phyloP scores from a whole-genome alignment of 1,140 invertebrate species.

The Drosophila virilis region DNA sequence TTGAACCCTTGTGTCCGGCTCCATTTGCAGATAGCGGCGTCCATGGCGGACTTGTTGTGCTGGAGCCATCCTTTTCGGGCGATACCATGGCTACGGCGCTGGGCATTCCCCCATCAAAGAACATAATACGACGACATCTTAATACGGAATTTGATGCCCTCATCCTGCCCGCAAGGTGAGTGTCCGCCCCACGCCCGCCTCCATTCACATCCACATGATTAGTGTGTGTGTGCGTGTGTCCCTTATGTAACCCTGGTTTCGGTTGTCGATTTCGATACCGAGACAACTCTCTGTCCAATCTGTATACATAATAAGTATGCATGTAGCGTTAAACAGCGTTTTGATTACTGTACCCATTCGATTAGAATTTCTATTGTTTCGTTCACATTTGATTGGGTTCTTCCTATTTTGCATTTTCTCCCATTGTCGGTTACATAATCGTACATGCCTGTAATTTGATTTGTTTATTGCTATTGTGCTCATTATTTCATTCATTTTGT shows the following conservation, averaged over 20 bases:
- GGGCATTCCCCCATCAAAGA: constrained; percentile 96
- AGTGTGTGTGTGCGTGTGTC: constrained; percentile 25
- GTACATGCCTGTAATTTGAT: constrained; percentile 26
- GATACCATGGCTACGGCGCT: constrained; percentile 97
- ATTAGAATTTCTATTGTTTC: constrained; percentile 46
- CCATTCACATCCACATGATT: constrained; percentile 9
- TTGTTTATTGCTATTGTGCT: constrained; percentile 20
- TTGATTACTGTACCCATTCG: constrained; percentile 65
- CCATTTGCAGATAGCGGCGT: constrained; percentile 92
- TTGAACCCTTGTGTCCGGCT: not conserved
- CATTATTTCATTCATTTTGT: constrained; percentile 20
- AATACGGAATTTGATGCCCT: constrained; percentile 95
- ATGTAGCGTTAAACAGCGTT: constrained; percentile 76
- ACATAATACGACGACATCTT: constrained; percentile 95
- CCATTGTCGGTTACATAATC: constrained; percentile 23
- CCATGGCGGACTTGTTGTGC: constrained; percentile 95
- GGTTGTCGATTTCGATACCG: constrained; percentile 30
- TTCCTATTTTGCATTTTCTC: constrained; percentile 22
- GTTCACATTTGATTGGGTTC: constrained; percentile 41
- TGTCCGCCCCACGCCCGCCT: constrained; percentile 83
- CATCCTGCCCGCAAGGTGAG: constrained; percentile 95
- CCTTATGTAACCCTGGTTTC: constrained; percentile 39
- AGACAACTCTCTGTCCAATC: constrained; percentile 18
- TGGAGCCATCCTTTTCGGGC: constrained; percentile 96
- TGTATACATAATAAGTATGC: constrained; percentile 41